Evolutionary conservation across 1,140 invertebrate genomes (phyloP).

Genomic region (Agraylea sexmaculata): DNA sequence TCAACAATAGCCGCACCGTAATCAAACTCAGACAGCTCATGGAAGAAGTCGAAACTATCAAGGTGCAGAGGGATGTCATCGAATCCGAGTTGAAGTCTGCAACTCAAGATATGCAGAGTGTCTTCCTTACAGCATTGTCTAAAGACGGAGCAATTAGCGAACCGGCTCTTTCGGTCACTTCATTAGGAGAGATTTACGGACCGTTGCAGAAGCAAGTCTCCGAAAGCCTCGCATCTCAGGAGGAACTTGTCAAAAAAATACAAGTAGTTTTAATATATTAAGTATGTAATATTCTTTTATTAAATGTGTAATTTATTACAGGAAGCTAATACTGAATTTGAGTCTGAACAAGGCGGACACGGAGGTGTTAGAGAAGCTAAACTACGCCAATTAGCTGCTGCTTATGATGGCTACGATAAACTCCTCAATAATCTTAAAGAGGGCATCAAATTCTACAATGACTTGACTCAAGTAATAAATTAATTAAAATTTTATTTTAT

Average conservation of each 20-base stretch:
- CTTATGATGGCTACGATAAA: conserved; percentile 86
- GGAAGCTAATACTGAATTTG: conserved; percentile 61
- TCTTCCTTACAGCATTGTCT: conserved; percentile 68
- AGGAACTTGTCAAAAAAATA: conserved; percentile 63
- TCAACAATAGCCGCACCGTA: conserved; percentile 49
- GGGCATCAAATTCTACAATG: conserved; percentile 97
- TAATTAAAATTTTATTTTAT: conserved; percentile 7
- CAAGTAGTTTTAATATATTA: conserved; percentile 39
- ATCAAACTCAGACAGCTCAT: conserved; percentile 65
- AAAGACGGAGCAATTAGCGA: conserved; percentile 84
- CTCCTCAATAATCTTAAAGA: conserved; percentile 83
- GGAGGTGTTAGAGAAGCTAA: conserved; percentile 63
- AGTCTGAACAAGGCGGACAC: conserved; percentile 51
- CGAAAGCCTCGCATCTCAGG: conserved; percentile 69
- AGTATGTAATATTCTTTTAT: conserved; percentile 9
- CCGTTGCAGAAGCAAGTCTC: conserved; percentile 70
- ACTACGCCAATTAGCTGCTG: conserved; percentile 75
- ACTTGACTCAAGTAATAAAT: conserved; percentile 65
- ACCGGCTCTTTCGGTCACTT: conserved; percentile 61
- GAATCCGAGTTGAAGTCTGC: conserved; percentile 78
- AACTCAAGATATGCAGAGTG: conserved; percentile 73
- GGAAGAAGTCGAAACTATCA: conserved; percentile 77
- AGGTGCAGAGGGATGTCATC: conserved; percentile 78
- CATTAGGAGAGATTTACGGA: conserved; percentile 66
- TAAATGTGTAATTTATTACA: conserved; percentile 29